Percentiles rank a stretch among this genome's conserved stretches.
phyloP scores from a whole-genome alignment of 1,140 invertebrate genomes.

The Drosophila elegans region DNA sequence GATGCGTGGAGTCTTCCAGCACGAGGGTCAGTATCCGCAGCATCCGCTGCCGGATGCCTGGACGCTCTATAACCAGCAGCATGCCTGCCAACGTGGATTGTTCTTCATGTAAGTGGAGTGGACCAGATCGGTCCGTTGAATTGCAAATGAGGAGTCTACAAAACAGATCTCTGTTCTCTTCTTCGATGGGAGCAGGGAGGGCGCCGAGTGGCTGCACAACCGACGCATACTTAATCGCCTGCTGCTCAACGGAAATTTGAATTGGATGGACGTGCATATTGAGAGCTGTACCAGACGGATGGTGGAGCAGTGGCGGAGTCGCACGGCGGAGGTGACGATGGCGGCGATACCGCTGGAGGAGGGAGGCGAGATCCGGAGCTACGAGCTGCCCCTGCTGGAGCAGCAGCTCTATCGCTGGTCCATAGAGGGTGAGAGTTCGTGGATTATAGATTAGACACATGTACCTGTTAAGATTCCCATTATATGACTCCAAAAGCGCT shows the following conservation, averaged over 20 bases:
- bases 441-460: not conserved
- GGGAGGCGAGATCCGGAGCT: constrained; percentile 22
- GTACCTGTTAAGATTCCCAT: not conserved
- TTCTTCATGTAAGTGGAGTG: constrained; percentile 91
- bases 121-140: constrained; percentile 52
- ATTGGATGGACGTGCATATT: constrained; percentile 84
- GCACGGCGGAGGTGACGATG: constrained; percentile 10
- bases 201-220: constrained; percentile 90
- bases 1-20: constrained; percentile 89
- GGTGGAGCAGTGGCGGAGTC: constrained; percentile 43
- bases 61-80: constrained; percentile 91
- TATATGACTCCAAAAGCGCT: too few relatives aligned
- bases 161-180: constrained; percentile 28
- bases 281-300: constrained; percentile 67
- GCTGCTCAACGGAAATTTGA: constrained; percentile 86
- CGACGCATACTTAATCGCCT: constrained; percentile 90
- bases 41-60: constrained; percentile 94
- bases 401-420: constrained; percentile 91
- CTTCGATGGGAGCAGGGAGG: constrained; percentile 87
- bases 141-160: constrained; percentile 54
- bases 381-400: constrained; percentile 86
- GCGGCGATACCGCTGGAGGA: not conserved
- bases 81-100: constrained; percentile 90
- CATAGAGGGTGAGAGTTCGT: constrained; percentile 87
- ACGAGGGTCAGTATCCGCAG: constrained; percentile 91